Conservation (phyloP, 2,888 invertebrate genomes). For the Caenorhabditis sp. region DNA sequence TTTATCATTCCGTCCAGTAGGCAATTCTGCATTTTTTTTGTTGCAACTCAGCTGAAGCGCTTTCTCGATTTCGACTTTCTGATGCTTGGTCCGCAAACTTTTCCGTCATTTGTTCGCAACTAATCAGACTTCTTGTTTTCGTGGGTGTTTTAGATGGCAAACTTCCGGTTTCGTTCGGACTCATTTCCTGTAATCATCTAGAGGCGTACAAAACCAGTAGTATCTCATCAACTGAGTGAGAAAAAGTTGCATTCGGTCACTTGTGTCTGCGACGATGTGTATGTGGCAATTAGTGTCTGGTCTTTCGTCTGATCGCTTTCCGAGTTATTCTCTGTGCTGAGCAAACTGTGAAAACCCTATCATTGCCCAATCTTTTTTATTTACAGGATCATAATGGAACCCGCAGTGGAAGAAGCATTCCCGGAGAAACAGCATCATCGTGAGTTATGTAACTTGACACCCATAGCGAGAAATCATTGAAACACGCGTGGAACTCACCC, state of each 20-base stretch:
- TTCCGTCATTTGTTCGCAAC: background rate
- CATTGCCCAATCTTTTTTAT: background rate
- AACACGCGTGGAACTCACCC: too few species aligned
- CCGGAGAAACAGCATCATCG: conserved; percentile 39
- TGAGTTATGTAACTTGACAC: too few species aligned
- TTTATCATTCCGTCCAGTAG: background rate
- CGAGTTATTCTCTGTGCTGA: background rate
- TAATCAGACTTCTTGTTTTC: too few species aligned
- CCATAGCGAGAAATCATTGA: background rate
- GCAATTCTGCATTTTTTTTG: background rate
- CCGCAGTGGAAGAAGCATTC: background rate
- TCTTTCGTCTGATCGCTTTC: conserved; percentile 6
- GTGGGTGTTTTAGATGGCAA: too few species aligned
- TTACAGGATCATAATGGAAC: conserved; percentile 26
- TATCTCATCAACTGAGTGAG: too few species aligned
- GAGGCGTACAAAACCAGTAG: too few species aligned
- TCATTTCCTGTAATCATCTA: too few species aligned
- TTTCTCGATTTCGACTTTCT: background rate
- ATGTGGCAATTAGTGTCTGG: background rate
- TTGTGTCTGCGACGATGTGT: too few species aligned
- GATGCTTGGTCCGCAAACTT: background rate
- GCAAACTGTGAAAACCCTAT: too few species aligned
- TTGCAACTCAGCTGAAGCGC: too few species aligned
- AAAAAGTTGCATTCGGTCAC: too few species aligned
- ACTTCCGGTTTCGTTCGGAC: too few species aligned